Evolutionary conservation across 2,797 vertebrate species (phyloP).

Genomic region (Acanthurus lineatus): DNA sequence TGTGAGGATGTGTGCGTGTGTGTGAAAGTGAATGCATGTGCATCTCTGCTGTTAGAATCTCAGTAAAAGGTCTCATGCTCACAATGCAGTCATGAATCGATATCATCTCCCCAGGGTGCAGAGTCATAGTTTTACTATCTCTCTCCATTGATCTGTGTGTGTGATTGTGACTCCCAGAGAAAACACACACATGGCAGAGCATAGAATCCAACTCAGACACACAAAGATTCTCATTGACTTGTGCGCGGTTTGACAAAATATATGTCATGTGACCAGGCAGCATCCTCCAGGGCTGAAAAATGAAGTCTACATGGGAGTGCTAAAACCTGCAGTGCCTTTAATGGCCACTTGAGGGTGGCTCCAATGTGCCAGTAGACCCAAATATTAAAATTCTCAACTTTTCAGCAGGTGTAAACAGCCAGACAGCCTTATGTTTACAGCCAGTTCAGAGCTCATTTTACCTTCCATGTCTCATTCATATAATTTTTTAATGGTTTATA

Average conservation of each 20-base stretch:
- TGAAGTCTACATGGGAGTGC: too few species aligned
- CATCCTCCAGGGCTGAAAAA: too few species aligned
- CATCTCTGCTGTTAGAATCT: constrained; percentile 23
- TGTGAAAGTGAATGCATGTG: constrained; percentile 7
- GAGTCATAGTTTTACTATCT: constrained; percentile 66
- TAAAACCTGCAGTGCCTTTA: too few species aligned
- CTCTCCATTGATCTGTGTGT: constrained; percentile 56
- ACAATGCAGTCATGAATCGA: constrained; percentile 53
- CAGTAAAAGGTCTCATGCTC: constrained; percentile 56
- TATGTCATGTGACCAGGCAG: too few species aligned
- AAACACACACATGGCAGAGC: constrained; percentile 21
- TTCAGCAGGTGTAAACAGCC: too few species aligned
- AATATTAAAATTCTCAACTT: too few species aligned
- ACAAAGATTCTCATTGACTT: background rate
- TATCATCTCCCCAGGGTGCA: constrained; percentile 37
- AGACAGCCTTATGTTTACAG: too few species aligned
- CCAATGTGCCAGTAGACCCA: too few species aligned
- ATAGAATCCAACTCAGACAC: background rate
- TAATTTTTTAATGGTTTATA: too few species aligned
- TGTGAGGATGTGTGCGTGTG: background rate
- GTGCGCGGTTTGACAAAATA: constrained; percentile 3
- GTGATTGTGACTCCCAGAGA: constrained; percentile 21
- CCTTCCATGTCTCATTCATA: too few species aligned
- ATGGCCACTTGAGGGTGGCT: too few species aligned
- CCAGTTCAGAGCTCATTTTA: too few species aligned